A percentile compares a stretch with the other conserved stretches of the same genome.
phyloP scores from a whole-genome alignment of 2,797 vertebrate genomes.

The Neostethus bicornis region DNA sequence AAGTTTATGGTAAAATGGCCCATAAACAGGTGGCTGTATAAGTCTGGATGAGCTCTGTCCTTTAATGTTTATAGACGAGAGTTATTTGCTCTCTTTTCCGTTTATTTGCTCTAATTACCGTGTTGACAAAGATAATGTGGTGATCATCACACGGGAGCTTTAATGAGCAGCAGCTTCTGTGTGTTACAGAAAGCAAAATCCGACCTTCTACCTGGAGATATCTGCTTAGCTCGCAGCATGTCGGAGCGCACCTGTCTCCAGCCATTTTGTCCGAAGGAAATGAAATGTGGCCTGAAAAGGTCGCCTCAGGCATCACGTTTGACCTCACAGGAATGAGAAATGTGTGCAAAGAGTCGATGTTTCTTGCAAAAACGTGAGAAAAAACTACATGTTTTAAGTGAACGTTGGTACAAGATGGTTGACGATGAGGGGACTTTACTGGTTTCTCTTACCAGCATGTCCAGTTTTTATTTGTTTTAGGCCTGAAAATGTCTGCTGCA shows the following conservation, averaged over 20 bases:
- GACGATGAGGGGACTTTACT: too few relatives aligned
- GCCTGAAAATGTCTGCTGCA: too few relatives aligned
- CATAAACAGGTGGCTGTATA: conserved; percentile 77
- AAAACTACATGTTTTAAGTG: too few relatives aligned
- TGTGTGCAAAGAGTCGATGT: too few relatives aligned
- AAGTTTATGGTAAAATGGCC: conserved; percentile 82
- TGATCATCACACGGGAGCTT: conserved; percentile 7
- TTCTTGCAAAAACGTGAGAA: too few relatives aligned
- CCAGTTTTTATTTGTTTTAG: too few relatives aligned
- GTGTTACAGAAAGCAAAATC: background rate
- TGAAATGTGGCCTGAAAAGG: conserved; percentile 53
- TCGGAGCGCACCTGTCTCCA: background rate
- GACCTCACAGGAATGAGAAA: too few relatives aligned
- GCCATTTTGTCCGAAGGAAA: conserved; percentile 66
- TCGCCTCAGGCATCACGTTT: conserved; percentile 25
- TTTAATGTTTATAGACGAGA: conserved; percentile 51
- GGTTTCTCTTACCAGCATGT: too few relatives aligned
- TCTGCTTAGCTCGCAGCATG: too few relatives aligned
- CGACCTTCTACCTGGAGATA: background rate
- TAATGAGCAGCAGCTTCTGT: too few relatives aligned
- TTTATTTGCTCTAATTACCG: conserved; percentile 60
- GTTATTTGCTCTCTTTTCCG: conserved; percentile 49
- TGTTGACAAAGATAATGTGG: conserved; percentile 12
- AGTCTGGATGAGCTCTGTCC: conserved; percentile 47
- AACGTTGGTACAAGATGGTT: too few relatives aligned